Evolutionary conservation across 2,113 vertebrate species (phyloP), one percentile per base, ranked within the genome.

Genomic region (Mellivora capensis): DNA sequence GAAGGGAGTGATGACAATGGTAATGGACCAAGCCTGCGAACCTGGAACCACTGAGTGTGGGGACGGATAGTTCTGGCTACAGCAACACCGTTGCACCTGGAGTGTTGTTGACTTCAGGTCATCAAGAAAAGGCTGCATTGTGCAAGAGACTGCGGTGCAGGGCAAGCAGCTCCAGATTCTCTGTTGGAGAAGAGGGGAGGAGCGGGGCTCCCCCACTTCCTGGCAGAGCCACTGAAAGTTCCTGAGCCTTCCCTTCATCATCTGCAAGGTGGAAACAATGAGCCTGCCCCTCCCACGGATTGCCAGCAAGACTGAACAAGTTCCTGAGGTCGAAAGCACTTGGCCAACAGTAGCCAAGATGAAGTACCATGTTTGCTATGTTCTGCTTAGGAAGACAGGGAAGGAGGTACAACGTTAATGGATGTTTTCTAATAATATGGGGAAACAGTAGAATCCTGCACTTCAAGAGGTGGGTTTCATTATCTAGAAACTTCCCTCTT

Each of bases 401-500:
- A 72, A 87, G 88, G 13, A 71, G 49, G 21, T 31, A 25, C 64
- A 18, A 31, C 12, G 17, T 20, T 49, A 49, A 49, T 74, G 57
- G 52, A 27, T 31, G 9, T 59, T 95, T 97, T 93, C 90, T 57
- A 82, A 10, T 3, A n/a, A 76, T 17, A 10, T 7, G 37, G 72
- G 34, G 17, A 8, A 88, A 83, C 59, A 59, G 23, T 49, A 34
- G 71, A 69, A 74, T 29, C 14, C 17, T 8, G 8, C 2, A 21
- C 39, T 88, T 91, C 25, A 44, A 90, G 59, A 74, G 64, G 12
- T 47, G 25, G 49, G 44, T 90, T 81, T 95, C 61, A 67, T 86
- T 86, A 34, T 10, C 91, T 57, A 25, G 86, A 93, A 94, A 71
- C n/a, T 61, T 97, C 42, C 21, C n/a, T 81, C 77, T 42, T 31